Conservation (phyloP, 1,140 invertebrate genomes). For the Trichoplusia ni region DNA sequence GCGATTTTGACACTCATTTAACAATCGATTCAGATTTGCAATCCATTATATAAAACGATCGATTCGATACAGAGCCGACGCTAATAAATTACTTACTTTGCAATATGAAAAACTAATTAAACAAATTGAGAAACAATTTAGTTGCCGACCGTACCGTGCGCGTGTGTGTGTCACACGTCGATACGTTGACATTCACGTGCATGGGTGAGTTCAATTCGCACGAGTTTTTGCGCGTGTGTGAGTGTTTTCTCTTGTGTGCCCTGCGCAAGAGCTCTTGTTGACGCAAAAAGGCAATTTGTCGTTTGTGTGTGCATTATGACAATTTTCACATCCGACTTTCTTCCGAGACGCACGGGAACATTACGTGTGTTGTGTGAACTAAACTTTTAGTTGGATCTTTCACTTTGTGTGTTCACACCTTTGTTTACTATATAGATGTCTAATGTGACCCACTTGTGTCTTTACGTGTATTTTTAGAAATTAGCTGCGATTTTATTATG, state of each 20-base stretch:
- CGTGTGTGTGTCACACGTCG: constrained; percentile 24
- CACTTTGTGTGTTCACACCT: constrained; percentile 61
- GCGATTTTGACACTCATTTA: constrained; percentile 6
- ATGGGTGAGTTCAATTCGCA: constrained; percentile 33
- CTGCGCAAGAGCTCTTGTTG: constrained; percentile 49
- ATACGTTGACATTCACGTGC: constrained; percentile 35
- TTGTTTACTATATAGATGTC: constrained; percentile 58
- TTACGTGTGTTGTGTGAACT: constrained; percentile 52
- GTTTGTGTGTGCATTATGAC: constrained; percentile 58
- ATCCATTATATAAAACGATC: constrained; percentile 31
- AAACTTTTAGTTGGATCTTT: constrained; percentile 47
- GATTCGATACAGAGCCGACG: constrained; percentile 17
- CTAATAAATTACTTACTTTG: constrained; percentile 23
- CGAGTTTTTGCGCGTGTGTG: constrained; percentile 37
- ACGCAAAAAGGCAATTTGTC: constrained; percentile 61
- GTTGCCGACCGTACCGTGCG: constrained; percentile 40
- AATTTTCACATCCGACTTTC: constrained; percentile 79
- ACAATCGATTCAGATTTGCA: constrained; percentile 10
- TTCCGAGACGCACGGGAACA: constrained; percentile 51
- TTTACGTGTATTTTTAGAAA: constrained; percentile 42
- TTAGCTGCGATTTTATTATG: not conserved
- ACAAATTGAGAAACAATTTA: constrained; percentile 9
- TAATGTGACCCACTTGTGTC: constrained; percentile 49
- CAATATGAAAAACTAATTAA: constrained; percentile 27
- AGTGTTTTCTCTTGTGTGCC: constrained; percentile 57